A percentile compares a stretch with the other conserved stretches of the same genome.
These are phyloP conservation scores for Rhynchophorus ferrugineus DNA, from an alignment of 1,140 invertebrate genomes.

Conservation along the genomic window DNA sequence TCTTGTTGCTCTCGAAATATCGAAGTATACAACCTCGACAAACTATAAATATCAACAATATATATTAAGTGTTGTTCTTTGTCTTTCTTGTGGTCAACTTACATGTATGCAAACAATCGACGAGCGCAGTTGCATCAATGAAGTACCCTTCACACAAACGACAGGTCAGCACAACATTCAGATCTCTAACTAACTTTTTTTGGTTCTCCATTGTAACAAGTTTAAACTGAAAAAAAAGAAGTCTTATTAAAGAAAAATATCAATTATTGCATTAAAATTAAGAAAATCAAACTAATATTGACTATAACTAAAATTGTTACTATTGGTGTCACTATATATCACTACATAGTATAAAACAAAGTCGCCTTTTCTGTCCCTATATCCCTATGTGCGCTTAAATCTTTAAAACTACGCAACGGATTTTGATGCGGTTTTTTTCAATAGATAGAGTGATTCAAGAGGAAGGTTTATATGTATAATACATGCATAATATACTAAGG, in stretches of 20 bases:
- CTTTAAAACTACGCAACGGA: too few relatives aligned
- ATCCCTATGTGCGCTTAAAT: too few relatives aligned
- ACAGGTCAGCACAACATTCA: constrained; percentile 68
- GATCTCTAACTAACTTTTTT: constrained; percentile 43
- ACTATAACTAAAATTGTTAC: too few relatives aligned
- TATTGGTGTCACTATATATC: too few relatives aligned
- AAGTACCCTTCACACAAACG: constrained; percentile 69
- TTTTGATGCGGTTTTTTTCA: too few relatives aligned
- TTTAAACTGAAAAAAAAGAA: constrained; percentile 12
- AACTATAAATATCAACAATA: constrained; percentile 51
- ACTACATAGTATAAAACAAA: too few relatives aligned
- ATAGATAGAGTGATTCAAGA: too few relatives aligned
- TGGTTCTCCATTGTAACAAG: constrained; percentile 12
- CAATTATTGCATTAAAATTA: not conserved
- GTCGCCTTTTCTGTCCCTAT: too few relatives aligned
- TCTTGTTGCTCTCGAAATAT: constrained; percentile 51
- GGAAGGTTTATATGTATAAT: too few relatives aligned
- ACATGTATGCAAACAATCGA: constrained; percentile 78
- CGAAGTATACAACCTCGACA: constrained; percentile 85
- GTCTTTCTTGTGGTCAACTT: constrained; percentile 18
- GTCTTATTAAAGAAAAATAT: not conserved
- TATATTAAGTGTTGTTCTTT: not conserved
- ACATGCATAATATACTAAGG: too few relatives aligned
- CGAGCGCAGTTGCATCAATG: constrained; percentile 72
- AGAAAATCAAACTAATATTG: too few relatives aligned